Evolutionary conservation across 2,888 invertebrate genomes (phyloP), one percentile per base, ranked within the genome.

Genomic region (Sphaerophoria rueppellii): DNA sequence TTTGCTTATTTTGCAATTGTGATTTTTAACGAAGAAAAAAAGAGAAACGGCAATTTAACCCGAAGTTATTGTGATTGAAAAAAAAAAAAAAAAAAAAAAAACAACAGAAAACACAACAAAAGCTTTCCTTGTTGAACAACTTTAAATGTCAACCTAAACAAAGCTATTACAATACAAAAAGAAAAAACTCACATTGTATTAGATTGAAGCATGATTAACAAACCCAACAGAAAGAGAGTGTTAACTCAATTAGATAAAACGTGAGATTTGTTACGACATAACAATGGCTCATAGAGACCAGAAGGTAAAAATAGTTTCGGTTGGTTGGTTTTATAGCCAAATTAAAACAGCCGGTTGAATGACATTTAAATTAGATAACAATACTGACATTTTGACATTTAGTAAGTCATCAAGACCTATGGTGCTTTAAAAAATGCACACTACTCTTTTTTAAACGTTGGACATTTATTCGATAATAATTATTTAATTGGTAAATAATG

Each of bases 231-330:
- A 67, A 11, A 5, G 3, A 52, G 54, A 70, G 67, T 69, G 75
- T 55, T 72, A 72, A 57, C 52, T 61, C 79, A 79, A 80, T 83
- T 83, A 83, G 75, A 75, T 63, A 57, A 76, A 79, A 80, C 83
- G 83, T 83, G 83, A 80, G 83, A 83, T 79, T 76, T 75, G 83
- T 72, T 72, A 57, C 61, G n/a, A 48, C 79, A 83, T 79, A 67
- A 83, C 40, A 58, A 70, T 43, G 50, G 52, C 35, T 7, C 16
- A 24, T 43, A 4, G 48, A 40, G 11, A 11, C 11, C 9, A 9
- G 4, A 0, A 11, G 12, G 43, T 43, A 43, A 4, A 12, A 43
- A 43, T 7, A 9, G 12, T 24, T 24, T 24, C 24, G 54, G 50
- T 58, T 65, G 61, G 1, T 65, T 35, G 14, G 50, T 16, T 75